phyloP scores from a whole-genome alignment of 2,888 invertebrate genomes.

The Eretmocerus hayati region DNA sequence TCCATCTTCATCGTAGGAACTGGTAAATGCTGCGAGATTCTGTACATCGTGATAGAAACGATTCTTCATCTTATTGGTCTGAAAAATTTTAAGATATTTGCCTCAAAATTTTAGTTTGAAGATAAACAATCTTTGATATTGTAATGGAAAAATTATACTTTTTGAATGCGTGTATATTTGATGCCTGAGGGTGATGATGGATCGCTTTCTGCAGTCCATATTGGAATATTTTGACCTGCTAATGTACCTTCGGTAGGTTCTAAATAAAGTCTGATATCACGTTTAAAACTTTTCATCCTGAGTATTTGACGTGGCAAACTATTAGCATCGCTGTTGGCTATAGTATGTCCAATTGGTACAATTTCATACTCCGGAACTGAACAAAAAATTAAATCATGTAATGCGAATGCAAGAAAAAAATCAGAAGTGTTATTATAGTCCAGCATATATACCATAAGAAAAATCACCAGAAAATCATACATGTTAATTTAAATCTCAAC shows the following conservation, averaged over 20 bases:
- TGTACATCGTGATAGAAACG: slow-evolving; percentile 24
- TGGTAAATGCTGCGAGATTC: slow-evolving; percentile 26
- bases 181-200: slow-evolving; percentile 23
- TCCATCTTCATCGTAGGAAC: slow-evolving; percentile 16
- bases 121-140: too few relatives aligned
- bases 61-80: slow-evolving; percentile 13
- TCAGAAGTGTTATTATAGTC: too few relatives aligned
- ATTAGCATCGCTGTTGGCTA: slow-evolving; percentile 8
- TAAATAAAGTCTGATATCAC: slow-evolving; percentile 30
- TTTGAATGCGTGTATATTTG: slow-evolving; percentile 26
- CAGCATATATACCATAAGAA: too few relatives aligned
- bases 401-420: too few relatives aligned
- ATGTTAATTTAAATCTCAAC: not conserved
- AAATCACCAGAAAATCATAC: not conserved
- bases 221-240: slow-evolving; percentile 30
- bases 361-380: slow-evolving; percentile 37
- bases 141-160: too few relatives aligned
- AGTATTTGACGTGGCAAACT: slow-evolving; percentile 14
- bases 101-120: too few relatives aligned
- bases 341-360: slow-evolving; percentile 28
- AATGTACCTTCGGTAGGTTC: slow-evolving; percentile 32
- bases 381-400: slow-evolving; percentile 11
- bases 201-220: slow-evolving; percentile 31
- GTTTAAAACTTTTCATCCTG: slow-evolving; percentile 28
- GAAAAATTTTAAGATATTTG: too few relatives aligned